Evolutionary conservation across 2,113 vertebrate genomes (phyloP), one percentile per base, ranked within the genome.

Genomic region (Bucco capensis): DNA sequence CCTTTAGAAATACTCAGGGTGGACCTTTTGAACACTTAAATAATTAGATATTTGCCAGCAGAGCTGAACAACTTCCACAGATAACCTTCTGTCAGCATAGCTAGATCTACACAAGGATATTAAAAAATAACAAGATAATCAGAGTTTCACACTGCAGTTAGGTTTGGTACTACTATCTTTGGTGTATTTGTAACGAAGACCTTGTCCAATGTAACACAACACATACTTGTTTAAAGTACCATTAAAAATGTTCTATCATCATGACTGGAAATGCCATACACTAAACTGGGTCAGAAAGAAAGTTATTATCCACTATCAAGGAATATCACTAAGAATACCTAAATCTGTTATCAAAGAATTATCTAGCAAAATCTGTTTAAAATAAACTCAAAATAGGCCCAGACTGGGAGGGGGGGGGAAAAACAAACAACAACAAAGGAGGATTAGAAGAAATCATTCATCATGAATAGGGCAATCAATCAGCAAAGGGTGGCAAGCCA

Each of bases 381-480:
- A 89, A 69, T 19, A 47, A 86, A 84, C 10, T 8, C 35, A 74
- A 38, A 91, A 35, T 2, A 81, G 15, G 15, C 13, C 19, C 53
- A 83, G 53, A 22, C 8, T 8, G 6, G 5, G 16, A 27, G 0
- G 4, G 1, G 6, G 5, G 16, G 24, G 0, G 4, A 1, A 2
- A 42, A 40, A 42, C 25, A 24, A 33, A 16, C 10, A 53, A 23
- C 3, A 37, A 6, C 19, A 46, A 60, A 35, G 15, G 11, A 42
- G 8, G 6, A 61, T 37, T 37, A 6, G 16, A 85, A 85, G n/a
- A 82, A 82, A 76, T 49, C 12, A 76, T 1, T 1, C 30, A 27
- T 22, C 11, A 65, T 27, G 25, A 49, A 14, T 4, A 69, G 6
- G 44, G 17, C 10, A 62, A 79, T 33, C 24, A 51, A 40, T 7